A percentile compares a stretch with the other conserved stretches of the same genome.
Conservation (phyloP, 1,140 invertebrate species). For the Anoplolepis gracilipes region DNA sequence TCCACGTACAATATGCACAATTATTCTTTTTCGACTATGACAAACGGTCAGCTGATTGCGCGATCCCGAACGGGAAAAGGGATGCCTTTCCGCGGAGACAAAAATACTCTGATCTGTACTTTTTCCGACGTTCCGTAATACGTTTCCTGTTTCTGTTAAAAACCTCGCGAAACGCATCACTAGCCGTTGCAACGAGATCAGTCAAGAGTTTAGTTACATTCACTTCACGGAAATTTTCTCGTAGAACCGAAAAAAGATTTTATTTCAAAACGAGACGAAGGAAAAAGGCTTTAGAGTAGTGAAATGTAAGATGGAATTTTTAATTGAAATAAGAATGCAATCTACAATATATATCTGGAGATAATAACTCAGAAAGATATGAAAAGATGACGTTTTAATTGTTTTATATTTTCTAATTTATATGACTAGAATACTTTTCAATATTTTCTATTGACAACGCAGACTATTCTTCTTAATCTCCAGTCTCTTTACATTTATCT, state of each 20-base stretch:
- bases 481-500: background rate
- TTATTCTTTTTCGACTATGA: slow-evolving; percentile 43
- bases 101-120: slow-evolving; percentile 15
- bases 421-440: background rate
- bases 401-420: background rate
- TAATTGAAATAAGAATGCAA: background rate
- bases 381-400: background rate
- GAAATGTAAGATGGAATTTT: background rate
- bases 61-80: background rate
- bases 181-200: background rate
- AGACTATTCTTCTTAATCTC: background rate
- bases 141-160: slow-evolving; percentile 8
- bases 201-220: slow-evolving; percentile 26
- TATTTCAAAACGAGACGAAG: background rate
- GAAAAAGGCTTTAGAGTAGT: background rate
- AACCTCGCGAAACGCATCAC: background rate
- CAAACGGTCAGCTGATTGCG: slow-evolving; percentile 46
- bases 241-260: background rate
- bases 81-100: background rate
- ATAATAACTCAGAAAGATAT: background rate
- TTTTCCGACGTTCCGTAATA: background rate
- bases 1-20: slow-evolving; percentile 45
- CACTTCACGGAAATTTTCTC: background rate
- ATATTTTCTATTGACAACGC: background rate
- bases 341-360: background rate